Evolutionary conservation across 2,113 vertebrate species (phyloP), one percentile per base, ranked within the genome.

Genomic region (Pteropus alecto): DNA sequence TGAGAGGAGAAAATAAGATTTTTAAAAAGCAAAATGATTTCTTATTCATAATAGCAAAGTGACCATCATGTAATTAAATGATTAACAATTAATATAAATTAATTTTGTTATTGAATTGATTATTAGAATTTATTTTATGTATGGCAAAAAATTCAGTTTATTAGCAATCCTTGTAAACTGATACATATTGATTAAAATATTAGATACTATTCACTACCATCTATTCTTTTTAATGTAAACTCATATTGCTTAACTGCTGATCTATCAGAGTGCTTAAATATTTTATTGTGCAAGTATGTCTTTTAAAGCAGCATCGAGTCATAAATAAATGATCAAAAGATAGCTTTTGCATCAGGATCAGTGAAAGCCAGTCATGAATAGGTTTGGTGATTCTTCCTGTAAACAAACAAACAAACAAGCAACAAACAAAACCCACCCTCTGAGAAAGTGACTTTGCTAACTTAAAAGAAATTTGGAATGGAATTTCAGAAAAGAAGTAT

Each of bases 41-140:
- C 96, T 98, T 98, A 94, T 94, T 89, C 94, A 84, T 97, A 97
- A 96, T 94, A 97, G 94, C 97, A 97, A 98, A 98, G 97, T 98
- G 96, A 97, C 97, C 92, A 96, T 96, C 89, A 48, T 96, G 96
- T 97, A 97, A 98, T 98, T 98, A 97, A 98, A 98, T 98, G 96
- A 98, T 91, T 97, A 97, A 95, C 96, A 97, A 95, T 86, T 96
- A 97, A 12, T 97, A 63, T 54, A 94, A 96, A 91, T 93, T 92
- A 97, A 86, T 77, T 97, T 97, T 93, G 95, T 90, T 84, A 81
- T 87, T 95, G 91, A 97, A 78, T 82, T 96, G 81, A 26, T 60
- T 89, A 91, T 73, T 85, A 71, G 13, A 87, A 60, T 35, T 30
- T 13, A 51, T 43, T 60, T 90, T 48, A 41, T 67, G 33, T 73